These are phyloP conservation scores for Drosophila nikananu DNA, from an alignment of 1,140 invertebrate genomes.

Conservation along the genomic window DNA sequence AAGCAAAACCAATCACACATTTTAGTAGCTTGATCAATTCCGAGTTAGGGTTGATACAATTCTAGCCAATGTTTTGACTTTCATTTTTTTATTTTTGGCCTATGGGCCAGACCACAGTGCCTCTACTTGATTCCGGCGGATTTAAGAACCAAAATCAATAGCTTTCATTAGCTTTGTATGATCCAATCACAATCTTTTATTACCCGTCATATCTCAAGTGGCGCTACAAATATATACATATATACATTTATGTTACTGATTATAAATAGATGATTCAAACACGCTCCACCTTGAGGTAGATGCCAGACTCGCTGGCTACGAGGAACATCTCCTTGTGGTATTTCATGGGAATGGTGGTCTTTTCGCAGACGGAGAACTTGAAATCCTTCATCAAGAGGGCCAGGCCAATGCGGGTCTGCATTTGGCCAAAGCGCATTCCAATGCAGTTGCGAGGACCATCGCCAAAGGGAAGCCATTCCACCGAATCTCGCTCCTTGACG, in stretches of 20 bases:
- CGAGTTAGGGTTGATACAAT: too few relatives aligned
- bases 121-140: too few relatives aligned
- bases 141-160: neutral
- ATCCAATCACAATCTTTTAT: neutral
- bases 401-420: constrained; percentile 88
- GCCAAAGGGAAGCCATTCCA: constrained; percentile 88
- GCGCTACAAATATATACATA: neutral
- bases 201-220: neutral
- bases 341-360: constrained; percentile 69
- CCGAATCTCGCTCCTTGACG: constrained; percentile 83
- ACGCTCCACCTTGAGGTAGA: constrained; percentile 61
- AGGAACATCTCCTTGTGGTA: constrained; percentile 57
- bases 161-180: neutral
- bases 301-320: constrained; percentile 56
- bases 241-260: neutral
- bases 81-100: too few relatives aligned
- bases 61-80: too few relatives aligned
- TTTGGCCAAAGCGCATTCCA: constrained; percentile 88
- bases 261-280: constrained; percentile 20
- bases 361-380: constrained; percentile 73
- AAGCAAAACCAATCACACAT: too few relatives aligned
- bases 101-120: too few relatives aligned
- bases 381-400: constrained; percentile 81
- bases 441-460: constrained; percentile 83
- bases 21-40: too few relatives aligned